A percentile compares a stretch with the other conserved stretches of the same genome.
These are phyloP conservation scores for Glaucopsyche alexis DNA, from an alignment of 2,888 invertebrate species.

Conservation along the genomic window DNA sequence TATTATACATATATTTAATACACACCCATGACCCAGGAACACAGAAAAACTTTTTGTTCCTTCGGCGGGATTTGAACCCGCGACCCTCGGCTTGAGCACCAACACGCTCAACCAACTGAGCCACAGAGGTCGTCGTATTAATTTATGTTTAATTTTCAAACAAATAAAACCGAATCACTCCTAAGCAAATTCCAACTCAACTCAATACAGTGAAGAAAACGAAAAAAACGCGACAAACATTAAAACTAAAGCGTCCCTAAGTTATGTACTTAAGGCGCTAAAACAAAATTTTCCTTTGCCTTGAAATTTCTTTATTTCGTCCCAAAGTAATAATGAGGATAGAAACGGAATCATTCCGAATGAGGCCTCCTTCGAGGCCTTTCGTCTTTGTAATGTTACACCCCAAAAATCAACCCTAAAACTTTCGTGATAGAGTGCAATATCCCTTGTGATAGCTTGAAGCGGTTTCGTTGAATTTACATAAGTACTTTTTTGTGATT, in stretches of 20 bases:
- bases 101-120: too few species aligned
- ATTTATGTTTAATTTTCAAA: too few species aligned
- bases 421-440: background rate
- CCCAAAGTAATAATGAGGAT: conserved; percentile 32
- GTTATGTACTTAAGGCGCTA: conserved; percentile 27
- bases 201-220: conserved; percentile 4
- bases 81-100: too few species aligned
- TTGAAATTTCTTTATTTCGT: conserved; percentile 30
- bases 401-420: background rate
- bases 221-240: conserved; percentile 21
- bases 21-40: too few species aligned
- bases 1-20: too few species aligned
- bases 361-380: conserved; percentile 29
- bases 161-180: background rate
- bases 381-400: conserved; percentile 26
- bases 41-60: too few species aligned
- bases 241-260: conserved; percentile 23
- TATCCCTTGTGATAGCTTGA: background rate
- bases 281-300: conserved; percentile 24
- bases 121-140: too few species aligned
- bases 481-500: conserved; percentile 35
- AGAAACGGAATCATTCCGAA: conserved; percentile 33
- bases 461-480: conserved; percentile 30
- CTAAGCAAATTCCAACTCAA: background rate
- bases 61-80: too few species aligned